phyloP scores from a whole-genome alignment of 2,888 invertebrate genomes.

The Agelastica alni region DNA sequence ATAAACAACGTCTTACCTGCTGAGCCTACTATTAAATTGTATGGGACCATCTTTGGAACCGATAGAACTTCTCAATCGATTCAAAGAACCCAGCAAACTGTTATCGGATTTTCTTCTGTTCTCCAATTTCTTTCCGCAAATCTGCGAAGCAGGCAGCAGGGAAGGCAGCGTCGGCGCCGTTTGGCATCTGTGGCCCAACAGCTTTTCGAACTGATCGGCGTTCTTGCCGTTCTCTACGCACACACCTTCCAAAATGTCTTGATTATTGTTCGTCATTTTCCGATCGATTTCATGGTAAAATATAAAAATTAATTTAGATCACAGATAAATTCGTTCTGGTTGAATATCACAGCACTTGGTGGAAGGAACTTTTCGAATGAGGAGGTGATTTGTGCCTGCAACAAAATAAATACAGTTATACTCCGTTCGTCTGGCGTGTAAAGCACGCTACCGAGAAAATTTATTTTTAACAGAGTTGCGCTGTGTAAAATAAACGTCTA shows the following conservation, averaged over 20 bases:
- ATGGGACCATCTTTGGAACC: constrained; percentile 49
- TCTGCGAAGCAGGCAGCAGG: constrained; percentile 39
- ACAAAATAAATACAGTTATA: too few relatives aligned
- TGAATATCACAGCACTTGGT: constrained; percentile 38
- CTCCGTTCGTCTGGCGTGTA: too few relatives aligned
- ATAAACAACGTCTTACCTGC: constrained; percentile 44
- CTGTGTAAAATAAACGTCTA: too few relatives aligned
- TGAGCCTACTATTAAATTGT: constrained; percentile 37
- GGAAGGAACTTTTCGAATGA: constrained; percentile 29
- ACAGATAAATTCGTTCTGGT: constrained; percentile 34
- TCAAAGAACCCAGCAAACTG: constrained; percentile 62
- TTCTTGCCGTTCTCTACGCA: constrained; percentile 35
- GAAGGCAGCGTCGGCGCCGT: constrained; percentile 41
- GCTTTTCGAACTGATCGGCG: constrained; percentile 32
- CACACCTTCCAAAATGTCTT: constrained; percentile 42
- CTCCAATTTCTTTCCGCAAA: constrained; percentile 35
- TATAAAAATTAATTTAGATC: constrained; percentile 30
- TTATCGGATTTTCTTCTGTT: constrained; percentile 48
- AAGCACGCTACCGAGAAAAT: too few relatives aligned
- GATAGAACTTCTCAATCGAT: constrained; percentile 61
- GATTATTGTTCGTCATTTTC: constrained; percentile 43
- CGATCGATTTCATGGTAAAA: constrained; percentile 22
- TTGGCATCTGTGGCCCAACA: constrained; percentile 38
- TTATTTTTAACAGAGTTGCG: too few relatives aligned
- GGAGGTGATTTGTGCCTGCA: constrained; percentile 35